These are phyloP conservation scores for Procavia capensis DNA, from an alignment of 2,113 vertebrate species.

Conservation along the genomic window DNA sequence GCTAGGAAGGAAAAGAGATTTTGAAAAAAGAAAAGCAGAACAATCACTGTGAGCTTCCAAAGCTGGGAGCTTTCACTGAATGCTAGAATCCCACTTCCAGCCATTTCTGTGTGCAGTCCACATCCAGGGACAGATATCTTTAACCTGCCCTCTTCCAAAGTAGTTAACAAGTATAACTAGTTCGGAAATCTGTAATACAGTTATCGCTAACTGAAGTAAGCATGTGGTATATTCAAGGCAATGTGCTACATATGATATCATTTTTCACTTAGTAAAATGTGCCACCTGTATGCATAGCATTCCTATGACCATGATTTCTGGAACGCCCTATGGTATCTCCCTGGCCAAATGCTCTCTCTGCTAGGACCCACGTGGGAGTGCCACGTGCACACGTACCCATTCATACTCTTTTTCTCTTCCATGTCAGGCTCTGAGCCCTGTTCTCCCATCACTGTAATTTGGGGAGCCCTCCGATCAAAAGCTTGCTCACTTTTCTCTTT, in stretches of 20 bases:
- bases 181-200: neutral
- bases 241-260: neutral
- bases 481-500: neutral
- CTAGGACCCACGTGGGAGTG: neutral
- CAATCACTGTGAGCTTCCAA: neutral
- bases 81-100: neutral
- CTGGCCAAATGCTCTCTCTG: rapidly evolving
- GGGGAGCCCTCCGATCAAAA: rapidly evolving
- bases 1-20: neutral
- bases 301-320: neutral
- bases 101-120: neutral
- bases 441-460: neutral
- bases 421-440: neutral
- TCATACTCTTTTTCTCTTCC: neutral
- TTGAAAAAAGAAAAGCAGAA: neutral
- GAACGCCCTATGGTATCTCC: neutral
- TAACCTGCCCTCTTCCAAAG: neutral
- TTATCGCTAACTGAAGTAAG: neutral
- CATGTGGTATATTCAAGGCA: neutral
- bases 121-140: neutral
- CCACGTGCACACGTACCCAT: rapidly evolving
- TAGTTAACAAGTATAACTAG: neutral
- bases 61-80: neutral
- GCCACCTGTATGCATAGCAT: neutral
- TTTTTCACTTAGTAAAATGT: neutral